phyloP scores from a whole-genome alignment of 2,888 invertebrate genomes.

The Tetramorium bicarinatum region DNA sequence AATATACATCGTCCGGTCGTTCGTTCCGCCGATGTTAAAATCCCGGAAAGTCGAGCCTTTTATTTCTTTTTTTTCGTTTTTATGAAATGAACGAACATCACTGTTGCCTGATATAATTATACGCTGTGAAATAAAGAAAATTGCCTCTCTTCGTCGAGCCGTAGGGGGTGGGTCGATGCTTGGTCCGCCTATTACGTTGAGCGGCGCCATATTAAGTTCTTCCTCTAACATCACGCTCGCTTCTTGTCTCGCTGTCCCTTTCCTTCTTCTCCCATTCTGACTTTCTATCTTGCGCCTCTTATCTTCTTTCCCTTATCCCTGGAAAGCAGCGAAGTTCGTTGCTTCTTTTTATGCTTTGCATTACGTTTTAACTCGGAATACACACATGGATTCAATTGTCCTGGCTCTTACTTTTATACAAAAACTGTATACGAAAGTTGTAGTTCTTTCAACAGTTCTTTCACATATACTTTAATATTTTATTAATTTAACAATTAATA shows the following conservation, averaged over 20 bases:
- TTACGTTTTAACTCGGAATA: conserved; percentile 35
- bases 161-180: conserved; percentile 15
- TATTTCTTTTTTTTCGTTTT: conserved; percentile 16
- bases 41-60: conserved; percentile 20
- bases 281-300: conserved; percentile 15
- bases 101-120: conserved; percentile 55
- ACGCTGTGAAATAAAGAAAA: conserved; percentile 62
- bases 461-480: conserved; percentile 7
- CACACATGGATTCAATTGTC: not conserved
- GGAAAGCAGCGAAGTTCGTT: not conserved
- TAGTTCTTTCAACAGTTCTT: not conserved
- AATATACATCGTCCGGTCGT: conserved; percentile 54
- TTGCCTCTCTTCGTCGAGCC: conserved; percentile 43
- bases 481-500: conserved; percentile 14
- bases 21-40: conserved; percentile 57
- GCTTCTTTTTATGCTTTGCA: conserved; percentile 17
- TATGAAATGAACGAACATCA: conserved; percentile 52
- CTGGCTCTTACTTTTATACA: conserved; percentile 27
- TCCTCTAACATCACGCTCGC: conserved; percentile 25
- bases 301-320: conserved; percentile 18
- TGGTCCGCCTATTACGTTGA: conserved; percentile 34
- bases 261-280: not conserved
- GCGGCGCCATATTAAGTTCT: conserved; percentile 50
- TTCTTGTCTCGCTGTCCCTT: not conserved
- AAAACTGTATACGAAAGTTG: not conserved